Conservation (phyloP, 2,113 vertebrate genomes). For the Erythrocercus mccallii region DNA sequence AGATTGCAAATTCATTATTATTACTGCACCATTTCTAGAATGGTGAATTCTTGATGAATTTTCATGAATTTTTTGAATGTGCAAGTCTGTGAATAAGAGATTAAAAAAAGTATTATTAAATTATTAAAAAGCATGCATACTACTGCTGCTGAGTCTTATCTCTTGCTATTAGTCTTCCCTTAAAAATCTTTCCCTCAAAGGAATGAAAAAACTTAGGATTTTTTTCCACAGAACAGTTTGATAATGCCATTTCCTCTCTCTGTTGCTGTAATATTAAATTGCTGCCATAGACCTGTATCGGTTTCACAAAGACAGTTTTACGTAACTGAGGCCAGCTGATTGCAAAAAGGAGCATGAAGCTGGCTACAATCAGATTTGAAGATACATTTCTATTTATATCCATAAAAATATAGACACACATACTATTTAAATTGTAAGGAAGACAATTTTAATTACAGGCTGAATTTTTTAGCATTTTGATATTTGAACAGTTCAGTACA, state of each 20-base stretch:
- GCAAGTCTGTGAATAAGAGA: background rate
- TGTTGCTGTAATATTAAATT: background rate
- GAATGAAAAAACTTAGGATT: background rate
- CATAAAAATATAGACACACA: background rate
- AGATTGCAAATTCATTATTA: background rate
- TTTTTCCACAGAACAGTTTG: background rate
- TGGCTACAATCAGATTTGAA: background rate
- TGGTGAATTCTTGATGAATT: background rate
- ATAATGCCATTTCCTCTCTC: background rate
- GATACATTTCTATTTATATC: background rate
- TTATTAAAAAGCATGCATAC: background rate
- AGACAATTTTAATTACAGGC: background rate
- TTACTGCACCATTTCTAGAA: background rate
- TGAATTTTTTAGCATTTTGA: background rate
- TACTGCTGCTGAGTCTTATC: background rate
- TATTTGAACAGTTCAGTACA: background rate
- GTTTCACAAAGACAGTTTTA: background rate
- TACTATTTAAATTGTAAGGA: background rate
- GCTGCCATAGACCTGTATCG: background rate
- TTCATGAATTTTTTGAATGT: background rate
- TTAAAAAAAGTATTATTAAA: background rate
- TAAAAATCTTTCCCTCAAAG: background rate
- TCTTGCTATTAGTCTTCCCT: slow-evolving; percentile 14
- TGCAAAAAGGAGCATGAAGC: background rate
- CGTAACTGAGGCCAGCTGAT: background rate